Conservation (phyloP, 2,113 vertebrate genomes). For the Brienomyrus longianalis region DNA sequence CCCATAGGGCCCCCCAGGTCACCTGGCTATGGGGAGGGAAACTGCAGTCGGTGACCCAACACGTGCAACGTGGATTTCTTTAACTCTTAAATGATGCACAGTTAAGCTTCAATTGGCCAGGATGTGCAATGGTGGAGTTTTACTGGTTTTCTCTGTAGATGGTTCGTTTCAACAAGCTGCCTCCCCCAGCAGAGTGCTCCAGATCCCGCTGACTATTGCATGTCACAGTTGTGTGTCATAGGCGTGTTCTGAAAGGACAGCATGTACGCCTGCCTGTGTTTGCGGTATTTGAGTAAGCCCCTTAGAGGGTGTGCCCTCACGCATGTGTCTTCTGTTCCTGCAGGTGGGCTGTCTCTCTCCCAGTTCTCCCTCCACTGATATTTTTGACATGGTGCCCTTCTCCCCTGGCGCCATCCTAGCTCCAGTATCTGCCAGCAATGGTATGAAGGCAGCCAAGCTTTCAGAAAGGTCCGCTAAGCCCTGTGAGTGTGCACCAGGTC, state of each 20-base stretch:
- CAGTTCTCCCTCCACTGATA: constrained; percentile 76
- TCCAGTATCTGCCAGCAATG: constrained; percentile 75
- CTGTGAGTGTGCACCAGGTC: constrained; percentile 62
- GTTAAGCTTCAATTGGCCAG: neutral
- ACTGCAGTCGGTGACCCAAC: neutral
- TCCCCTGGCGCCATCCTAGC: constrained; percentile 77
- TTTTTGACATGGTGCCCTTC: constrained; percentile 98
- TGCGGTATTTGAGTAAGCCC: neutral
- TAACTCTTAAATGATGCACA: neutral
- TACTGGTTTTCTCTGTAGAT: neutral
- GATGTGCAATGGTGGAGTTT: neutral
- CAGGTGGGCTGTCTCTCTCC: constrained; percentile 76
- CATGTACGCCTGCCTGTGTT: neutral
- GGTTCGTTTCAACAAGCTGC: neutral
- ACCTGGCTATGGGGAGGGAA: neutral
- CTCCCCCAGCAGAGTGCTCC: neutral
- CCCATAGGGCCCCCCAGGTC: neutral
- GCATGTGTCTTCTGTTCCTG: constrained; percentile 27
- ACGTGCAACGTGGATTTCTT: neutral
- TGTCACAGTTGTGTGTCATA: neutral
- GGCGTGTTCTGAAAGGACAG: neutral
- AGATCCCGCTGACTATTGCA: neutral
- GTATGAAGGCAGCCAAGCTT: constrained; percentile 76
- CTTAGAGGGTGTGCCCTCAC: neutral
- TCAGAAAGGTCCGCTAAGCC: constrained; percentile 76